Percentiles rank a stretch among this genome's conserved stretches.
phyloP scores from a whole-genome alignment of 2,797 vertebrate species.

The Coendou prehensilis region DNA sequence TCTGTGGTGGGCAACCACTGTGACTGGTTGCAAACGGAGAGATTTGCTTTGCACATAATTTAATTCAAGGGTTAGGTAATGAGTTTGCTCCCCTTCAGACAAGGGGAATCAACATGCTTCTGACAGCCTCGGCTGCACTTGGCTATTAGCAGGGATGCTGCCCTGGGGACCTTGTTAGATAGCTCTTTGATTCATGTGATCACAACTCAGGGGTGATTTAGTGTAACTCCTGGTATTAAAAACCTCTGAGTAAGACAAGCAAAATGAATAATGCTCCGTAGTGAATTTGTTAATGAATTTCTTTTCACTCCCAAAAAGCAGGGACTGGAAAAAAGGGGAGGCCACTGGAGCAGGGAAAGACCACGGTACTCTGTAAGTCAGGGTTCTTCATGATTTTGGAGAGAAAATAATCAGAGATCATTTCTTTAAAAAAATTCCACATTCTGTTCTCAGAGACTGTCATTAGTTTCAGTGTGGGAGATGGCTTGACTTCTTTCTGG shows the following conservation, averaged over 20 bases:
- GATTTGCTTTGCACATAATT: constrained; percentile 78
- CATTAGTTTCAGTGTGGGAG: constrained; percentile 77
- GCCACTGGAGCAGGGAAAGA: neutral
- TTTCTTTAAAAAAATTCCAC: constrained; percentile 5
- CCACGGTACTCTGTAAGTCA: neutral
- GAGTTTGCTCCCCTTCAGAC: constrained; percentile 61
- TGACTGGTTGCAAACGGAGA: constrained; percentile 61
- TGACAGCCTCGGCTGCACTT: neutral
- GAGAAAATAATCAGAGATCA: constrained; percentile 72
- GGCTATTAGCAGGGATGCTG: constrained; percentile 49
- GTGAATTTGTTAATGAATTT: constrained; percentile 74
- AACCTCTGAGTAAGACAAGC: constrained; percentile 57
- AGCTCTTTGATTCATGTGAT: constrained; percentile 20
- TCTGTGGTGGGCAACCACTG: constrained; percentile 60
- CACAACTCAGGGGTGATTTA: constrained; percentile 71
- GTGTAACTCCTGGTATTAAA: constrained; percentile 68
- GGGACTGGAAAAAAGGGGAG: neutral
- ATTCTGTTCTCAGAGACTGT: constrained; percentile 48
- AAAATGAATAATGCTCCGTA: constrained; percentile 71
- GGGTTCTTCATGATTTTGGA: constrained; percentile 56
- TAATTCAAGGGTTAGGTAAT: constrained; percentile 78
- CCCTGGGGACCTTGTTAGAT: constrained; percentile 66
- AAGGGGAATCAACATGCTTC: neutral
- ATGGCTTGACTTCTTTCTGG: constrained; percentile 62
- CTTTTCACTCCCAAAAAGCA: constrained; percentile 42